Evolutionary conservation across 2,888 invertebrate genomes (phyloP).

Genomic region (Archips xylosteana): DNA sequence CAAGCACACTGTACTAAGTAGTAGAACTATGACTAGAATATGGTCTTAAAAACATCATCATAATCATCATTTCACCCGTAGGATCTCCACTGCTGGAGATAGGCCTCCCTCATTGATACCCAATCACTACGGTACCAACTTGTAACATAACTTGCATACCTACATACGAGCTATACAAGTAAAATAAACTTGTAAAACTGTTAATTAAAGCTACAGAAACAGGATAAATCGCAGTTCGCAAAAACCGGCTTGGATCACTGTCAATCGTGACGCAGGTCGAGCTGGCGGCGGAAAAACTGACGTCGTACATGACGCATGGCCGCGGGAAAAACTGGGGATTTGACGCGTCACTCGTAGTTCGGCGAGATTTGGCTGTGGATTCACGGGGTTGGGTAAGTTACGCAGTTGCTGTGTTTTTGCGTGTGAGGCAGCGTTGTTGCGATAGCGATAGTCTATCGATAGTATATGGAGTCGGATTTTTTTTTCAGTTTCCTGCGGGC

Average conservation of each 20-base stretch:
- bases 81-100: too few relatives aligned
- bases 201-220: slow-evolving; percentile 18
- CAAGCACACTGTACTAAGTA: background rate
- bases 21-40: background rate
- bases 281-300: slow-evolving; percentile 35
- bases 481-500: too few relatives aligned
- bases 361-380: slow-evolving; percentile 34
- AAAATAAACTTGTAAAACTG: background rate
- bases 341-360: slow-evolving; percentile 23
- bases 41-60: too few relatives aligned
- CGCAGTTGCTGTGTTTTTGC: background rate
- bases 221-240: slow-evolving; percentile 15
- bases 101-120: too few relatives aligned
- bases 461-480: too few relatives aligned
- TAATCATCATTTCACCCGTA: too few relatives aligned
- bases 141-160: too few relatives aligned
- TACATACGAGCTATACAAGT: too few relatives aligned
- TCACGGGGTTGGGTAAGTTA: background rate
- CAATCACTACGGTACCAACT: too few relatives aligned
- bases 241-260: slow-evolving; percentile 23
- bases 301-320: slow-evolving; percentile 38
- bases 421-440: background rate
- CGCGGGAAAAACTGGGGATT: slow-evolving; percentile 32
- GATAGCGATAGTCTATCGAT: too few relatives aligned
- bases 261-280: slow-evolving; percentile 40